phyloP scores from a whole-genome alignment of 2,113 vertebrate genomes.

The Bubo bubo region DNA sequence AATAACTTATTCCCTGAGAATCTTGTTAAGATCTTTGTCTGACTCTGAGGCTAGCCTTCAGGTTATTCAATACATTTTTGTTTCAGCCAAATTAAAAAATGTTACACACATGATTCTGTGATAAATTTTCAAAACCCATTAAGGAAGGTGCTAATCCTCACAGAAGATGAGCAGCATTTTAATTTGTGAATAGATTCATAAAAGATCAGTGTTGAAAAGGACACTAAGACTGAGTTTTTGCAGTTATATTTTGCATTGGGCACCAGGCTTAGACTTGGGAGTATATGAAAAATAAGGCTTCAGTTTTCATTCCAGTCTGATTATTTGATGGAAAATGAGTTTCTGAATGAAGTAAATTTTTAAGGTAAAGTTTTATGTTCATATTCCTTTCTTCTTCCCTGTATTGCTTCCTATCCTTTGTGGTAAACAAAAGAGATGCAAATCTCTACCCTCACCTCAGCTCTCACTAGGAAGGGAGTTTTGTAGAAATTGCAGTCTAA shows the following conservation, averaged over 20 bases:
- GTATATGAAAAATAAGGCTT: not conserved
- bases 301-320: not conserved
- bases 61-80: not conserved
- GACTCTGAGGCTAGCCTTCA: not conserved
- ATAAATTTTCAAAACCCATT: not conserved
- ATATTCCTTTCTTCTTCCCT: not conserved
- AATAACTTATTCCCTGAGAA: not conserved
- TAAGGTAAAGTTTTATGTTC: not conserved
- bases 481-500: not conserved
- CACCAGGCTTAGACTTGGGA: not conserved
- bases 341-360: not conserved
- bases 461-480: not conserved
- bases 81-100: not conserved
- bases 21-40: not conserved
- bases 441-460: not conserved
- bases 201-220: not conserved
- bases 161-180: not conserved
- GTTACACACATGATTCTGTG: rapidly evolving
- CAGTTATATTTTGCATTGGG: not conserved
- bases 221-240: not conserved
- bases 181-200: not conserved
- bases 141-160: not conserved
- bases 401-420: not conserved
- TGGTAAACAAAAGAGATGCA: not conserved
- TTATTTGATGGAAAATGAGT: not conserved